Percentiles rank a stretch among this genome's conserved stretches.
phyloP scores from a whole-genome alignment of 2,113 vertebrate species.

The chimpanzee (Pan troglodytes) region NHGRI_mPanTro3-v2.1_pri NC_072409.2:12220501-12221000 shows the following conservation, averaged over 20 bases:
- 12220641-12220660: rapidly evolving
- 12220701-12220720: not conserved
- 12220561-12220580: not conserved
- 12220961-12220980: not conserved
- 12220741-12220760: not conserved
- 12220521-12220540: not conserved
- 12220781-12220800: not conserved
- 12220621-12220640: not conserved
- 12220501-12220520: not conserved
- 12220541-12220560: rapidly evolving
- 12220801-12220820: not conserved
- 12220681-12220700: not conserved
- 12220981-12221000: not conserved
- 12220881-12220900: not conserved
- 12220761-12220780: not conserved
- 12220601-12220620: not conserved
- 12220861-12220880: not conserved
- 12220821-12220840: not conserved
- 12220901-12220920: not conserved
- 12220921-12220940: not conserved
- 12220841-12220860: not conserved
- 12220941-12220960: not conserved
- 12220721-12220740: not conserved
- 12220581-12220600: not conserved
- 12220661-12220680: not conserved